These are phyloP conservation scores for Elephas maximus DNA, from an alignment of 2,113 vertebrate genomes.

Conservation along the genomic window DNA sequence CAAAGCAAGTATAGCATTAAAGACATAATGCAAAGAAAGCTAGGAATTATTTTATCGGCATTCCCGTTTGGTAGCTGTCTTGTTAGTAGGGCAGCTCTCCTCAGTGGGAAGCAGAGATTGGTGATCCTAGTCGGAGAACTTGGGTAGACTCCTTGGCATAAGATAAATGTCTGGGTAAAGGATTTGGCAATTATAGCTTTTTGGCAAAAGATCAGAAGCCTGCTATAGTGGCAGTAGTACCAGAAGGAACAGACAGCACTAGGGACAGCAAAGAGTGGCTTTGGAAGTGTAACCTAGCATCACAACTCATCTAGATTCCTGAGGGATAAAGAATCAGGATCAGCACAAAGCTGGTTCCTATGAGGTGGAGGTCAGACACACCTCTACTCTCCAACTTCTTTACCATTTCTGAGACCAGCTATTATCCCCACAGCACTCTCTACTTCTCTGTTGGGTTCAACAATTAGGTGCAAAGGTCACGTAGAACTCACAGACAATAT, in stretches of 20 bases:
- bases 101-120: neutral
- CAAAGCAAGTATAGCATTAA: neutral
- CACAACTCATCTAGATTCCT: neutral
- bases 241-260: neutral
- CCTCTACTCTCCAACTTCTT: neutral
- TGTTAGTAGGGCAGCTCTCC: neutral
- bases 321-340: neutral
- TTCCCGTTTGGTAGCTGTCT: neutral
- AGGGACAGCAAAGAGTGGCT: neutral
- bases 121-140: neutral
- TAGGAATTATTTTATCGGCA: neutral
- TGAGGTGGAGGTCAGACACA: neutral
- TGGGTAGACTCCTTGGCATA: neutral
- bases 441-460: neutral
- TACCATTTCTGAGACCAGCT: neutral
- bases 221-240: neutral
- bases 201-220: neutral
- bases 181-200: conserved; percentile 10
- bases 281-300: neutral
- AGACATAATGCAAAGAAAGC: neutral
- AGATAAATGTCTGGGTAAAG: neutral
- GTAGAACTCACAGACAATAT: neutral
- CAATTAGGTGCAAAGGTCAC: neutral
- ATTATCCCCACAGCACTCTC: too few relatives aligned
- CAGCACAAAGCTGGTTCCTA: neutral